These are phyloP conservation scores for Propithecus deckenii DNA, from an alignment of 2,797 vertebrate species.

Conservation along the genomic window DNA sequence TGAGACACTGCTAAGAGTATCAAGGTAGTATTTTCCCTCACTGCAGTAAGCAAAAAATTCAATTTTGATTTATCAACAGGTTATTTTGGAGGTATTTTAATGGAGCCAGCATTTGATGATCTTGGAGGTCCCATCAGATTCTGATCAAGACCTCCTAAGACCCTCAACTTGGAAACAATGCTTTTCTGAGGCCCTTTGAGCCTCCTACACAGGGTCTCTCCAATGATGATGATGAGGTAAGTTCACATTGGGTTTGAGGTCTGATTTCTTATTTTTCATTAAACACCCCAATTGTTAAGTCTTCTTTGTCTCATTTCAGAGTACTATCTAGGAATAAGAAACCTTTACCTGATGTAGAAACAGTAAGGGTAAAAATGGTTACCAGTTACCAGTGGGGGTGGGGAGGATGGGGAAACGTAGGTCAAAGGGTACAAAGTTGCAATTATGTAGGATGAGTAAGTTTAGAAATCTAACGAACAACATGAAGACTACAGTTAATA, in stretches of 20 bases:
- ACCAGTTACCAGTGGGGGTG: too few species aligned
- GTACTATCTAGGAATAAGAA: not conserved
- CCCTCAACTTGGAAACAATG: not conserved
- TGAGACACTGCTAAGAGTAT: not conserved
- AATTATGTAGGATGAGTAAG: not conserved
- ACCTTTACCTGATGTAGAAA: not conserved
- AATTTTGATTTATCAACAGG: not conserved
- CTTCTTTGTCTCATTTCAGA: conserved; percentile 6
- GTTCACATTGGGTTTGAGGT: not conserved
- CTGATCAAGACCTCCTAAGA: not conserved
- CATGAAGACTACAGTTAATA: not conserved
- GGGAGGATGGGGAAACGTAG: not conserved
- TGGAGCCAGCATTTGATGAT: not conserved
- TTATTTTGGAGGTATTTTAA: conserved; percentile 44
- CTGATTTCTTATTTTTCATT: not conserved
- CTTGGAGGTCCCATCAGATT: not conserved
- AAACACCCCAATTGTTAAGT: not conserved
- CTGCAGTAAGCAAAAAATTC: not conserved
- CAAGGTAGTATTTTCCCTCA: not conserved
- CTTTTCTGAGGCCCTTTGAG: not conserved
- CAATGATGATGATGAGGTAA: not conserved
- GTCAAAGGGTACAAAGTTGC: too few species aligned
- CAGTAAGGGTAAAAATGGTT: not conserved
- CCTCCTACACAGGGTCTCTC: not conserved
- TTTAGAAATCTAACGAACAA: not conserved